Evolutionary conservation across 2,888 invertebrate species (phyloP), one percentile per base, ranked within the genome.

Genomic region (Epirrhoe alternata): DNA sequence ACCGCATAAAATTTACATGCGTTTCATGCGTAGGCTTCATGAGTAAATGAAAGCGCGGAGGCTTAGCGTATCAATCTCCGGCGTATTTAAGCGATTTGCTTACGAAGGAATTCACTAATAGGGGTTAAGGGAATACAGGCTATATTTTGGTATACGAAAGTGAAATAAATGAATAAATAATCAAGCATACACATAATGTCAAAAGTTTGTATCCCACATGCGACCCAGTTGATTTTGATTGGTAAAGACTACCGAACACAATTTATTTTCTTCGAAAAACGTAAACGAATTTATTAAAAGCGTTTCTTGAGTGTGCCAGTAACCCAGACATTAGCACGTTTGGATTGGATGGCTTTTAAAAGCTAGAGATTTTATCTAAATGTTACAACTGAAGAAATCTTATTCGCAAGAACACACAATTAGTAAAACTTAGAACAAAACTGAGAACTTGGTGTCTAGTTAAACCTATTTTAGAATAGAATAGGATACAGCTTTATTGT

Each of bases 51-150:
- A 77, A 78, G 76, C 75, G 74, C 74, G 75, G 17, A 30, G 53
- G 75, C 70, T 74, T 71, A 77, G 71, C 75, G 78, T 82, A 80
- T 84, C 82, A 84, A 84, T 84, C 83, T 83, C 77, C 76, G 80
- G 79, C 68, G 76, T 82, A 83, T 81, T 81, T 79, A 78, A 77
- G 73, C 74, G 75, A 74, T 81, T 80, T 76, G 71, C 72, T 69
- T 71, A 49, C 62, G 67, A 69, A 70, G 71, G 70, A 68, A 60
- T 69, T 68, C 62, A 67, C 66, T 76, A 76, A 77, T 73, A 71
- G 72, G 66, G 60, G 58, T 60, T 51, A 58, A 52, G 42, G 12
- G 17, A 52, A 45, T 33, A 60, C 42, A 45, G 45, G 38, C 3
- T 24, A 24, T 24, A 24, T 24, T 24, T 24, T 24, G 24, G 24